Conservation (phyloP, 1,140 invertebrate genomes). For the Telenomus remus region DNA sequence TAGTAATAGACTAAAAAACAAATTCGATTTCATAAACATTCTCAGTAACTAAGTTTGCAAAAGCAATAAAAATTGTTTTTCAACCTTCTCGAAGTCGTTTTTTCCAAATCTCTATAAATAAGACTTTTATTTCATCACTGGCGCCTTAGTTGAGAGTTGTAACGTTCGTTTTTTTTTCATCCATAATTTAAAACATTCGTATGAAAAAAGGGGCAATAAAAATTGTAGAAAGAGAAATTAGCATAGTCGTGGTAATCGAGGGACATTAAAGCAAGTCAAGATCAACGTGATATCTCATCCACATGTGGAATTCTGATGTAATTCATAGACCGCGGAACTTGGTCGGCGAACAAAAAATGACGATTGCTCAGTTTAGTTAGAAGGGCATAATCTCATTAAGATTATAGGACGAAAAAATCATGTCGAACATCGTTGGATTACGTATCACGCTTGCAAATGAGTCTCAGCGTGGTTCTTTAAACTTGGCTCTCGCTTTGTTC, state of each 20-base stretch:
- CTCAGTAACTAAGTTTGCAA: no score
- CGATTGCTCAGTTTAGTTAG: no score
- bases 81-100: no score
- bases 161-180: background rate
- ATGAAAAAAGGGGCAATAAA: no score
- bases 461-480: background rate
- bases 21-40: no score
- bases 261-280: slow-evolving; percentile 10
- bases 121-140: no score
- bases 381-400: slow-evolving; percentile 40
- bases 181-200: background rate
- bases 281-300: slow-evolving; percentile 42
- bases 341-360: no score
- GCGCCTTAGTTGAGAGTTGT: no score
- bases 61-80: no score
- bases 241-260: slow-evolving; percentile 25
- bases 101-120: no score
- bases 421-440: slow-evolving; percentile 40
- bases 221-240: slow-evolving; percentile 5
- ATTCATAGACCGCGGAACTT: slow-evolving; percentile 11
- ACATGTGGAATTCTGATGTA: slow-evolving; percentile 27
- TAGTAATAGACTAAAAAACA: no score
- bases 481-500: no score
- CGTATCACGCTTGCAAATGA: slow-evolving; percentile 30
- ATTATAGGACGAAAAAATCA: slow-evolving; percentile 22